Evolutionary conservation across 2,888 invertebrate species (phyloP).

Genomic region (Eucriotettix oculatus): DNA sequence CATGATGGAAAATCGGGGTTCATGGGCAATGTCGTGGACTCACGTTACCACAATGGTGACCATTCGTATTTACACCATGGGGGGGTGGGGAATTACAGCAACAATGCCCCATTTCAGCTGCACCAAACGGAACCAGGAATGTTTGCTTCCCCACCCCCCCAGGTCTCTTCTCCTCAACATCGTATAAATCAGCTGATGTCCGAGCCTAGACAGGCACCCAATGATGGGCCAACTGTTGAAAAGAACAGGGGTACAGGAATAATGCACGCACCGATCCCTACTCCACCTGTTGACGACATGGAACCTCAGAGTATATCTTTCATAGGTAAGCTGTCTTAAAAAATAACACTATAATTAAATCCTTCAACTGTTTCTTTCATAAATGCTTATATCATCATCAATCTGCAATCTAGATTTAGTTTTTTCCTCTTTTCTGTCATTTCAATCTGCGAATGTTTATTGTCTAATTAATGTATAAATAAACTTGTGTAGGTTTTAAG

Average conservation of each 20-base stretch:
- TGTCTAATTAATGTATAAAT: no score
- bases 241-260: conserved; percentile 23
- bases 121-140: not conserved
- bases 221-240: not conserved
- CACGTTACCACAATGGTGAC: conserved; percentile 46
- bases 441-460: no score
- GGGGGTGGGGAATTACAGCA: no score
- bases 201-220: no score
- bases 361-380: no score
- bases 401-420: no score
- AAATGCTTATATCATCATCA: no score
- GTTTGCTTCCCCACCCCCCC: not conserved
- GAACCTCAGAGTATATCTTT: conserved; percentile 87
- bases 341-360: no score
- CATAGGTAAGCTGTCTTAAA: conserved; percentile 47
- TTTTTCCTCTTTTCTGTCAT: no score
- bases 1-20: conserved; percentile 33
- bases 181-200: not conserved
- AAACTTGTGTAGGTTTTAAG: no score
- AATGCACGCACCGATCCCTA: conserved; percentile 41
- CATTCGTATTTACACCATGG: conserved; percentile 27
- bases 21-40: conserved; percentile 1
- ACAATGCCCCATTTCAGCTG: not conserved
- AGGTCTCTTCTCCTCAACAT: not conserved
- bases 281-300: conserved; percentile 68